Evolutionary conservation across 2,888 invertebrate species (phyloP), one percentile per base, ranked within the genome.

Genomic region (Margaritifera margaritifera): DNA sequence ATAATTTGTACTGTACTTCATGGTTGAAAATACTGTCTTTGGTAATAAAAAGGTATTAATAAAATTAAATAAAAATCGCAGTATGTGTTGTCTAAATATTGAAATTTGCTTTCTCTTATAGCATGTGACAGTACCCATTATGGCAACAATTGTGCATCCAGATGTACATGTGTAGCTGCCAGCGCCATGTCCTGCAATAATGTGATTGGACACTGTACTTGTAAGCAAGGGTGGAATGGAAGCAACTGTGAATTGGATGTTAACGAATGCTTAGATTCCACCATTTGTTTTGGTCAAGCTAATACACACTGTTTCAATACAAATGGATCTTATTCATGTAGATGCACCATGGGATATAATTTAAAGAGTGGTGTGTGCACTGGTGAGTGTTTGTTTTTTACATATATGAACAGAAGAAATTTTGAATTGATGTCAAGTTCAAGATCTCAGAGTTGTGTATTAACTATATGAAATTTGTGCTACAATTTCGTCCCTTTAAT

Each of bases 161-260:
- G 20, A 25, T 76, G 76, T 61, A 31, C 64, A 8, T 79, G 77
- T 65, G 59, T 57, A 2, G 27, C 50, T 2, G 62, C 63, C 2
- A 77, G 77, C 59, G 69, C 77, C 31, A 31, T 58, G 1, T 60
- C 60, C 22, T 79, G 79, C 59, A 52, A 75, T 54, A 65, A 69
- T 11, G 72, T 72, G 1, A 62, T 67, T 56, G 79, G 79, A 5
- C 24, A 56, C 6, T 79, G 79, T 56, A 67, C 64, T 8, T 79
- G 79, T 53, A 69, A 64, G 18, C 22, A 27, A 8, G 75, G 74
- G 11, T 79, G 79, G 77, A 56, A 20, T 4, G 79, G 75, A 22
- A 60, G 15, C 6, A 74, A 55, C 24, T 79, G 79, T 53, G 55
- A 60, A 8, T 57, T 18, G 3, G 77, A 79, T 55, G 62, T 77